A percentile compares a stretch with the other conserved stretches of the same genome.
Evolutionary conservation across 2,888 invertebrate genomes (phyloP).

Genomic region (Cataglyphis cursor): DNA sequence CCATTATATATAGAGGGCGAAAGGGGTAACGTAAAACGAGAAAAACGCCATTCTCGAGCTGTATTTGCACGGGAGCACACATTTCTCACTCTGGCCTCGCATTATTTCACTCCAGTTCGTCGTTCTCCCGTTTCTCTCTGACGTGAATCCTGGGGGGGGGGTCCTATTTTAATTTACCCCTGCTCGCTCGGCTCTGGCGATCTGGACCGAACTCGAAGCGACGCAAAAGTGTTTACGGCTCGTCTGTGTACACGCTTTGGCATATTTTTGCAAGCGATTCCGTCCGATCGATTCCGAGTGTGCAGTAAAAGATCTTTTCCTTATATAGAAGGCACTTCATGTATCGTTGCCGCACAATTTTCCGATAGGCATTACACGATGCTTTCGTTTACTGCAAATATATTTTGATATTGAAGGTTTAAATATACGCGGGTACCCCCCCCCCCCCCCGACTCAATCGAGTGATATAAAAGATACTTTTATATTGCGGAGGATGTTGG

Average conservation of each 20-base stretch:
- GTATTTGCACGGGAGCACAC: conserved; percentile 36
- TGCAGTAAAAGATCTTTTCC: conserved; percentile 12
- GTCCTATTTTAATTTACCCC: conserved; percentile 54
- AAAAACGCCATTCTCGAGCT: conserved; percentile 41
- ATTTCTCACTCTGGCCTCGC: conserved; percentile 12
- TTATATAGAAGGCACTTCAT: background rate
- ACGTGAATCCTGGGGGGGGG: conserved; percentile 34
- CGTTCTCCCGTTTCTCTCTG: conserved; percentile 20
- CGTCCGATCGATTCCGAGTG: conserved; percentile 43
- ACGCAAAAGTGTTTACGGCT: conserved; percentile 33
- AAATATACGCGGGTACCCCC: background rate
- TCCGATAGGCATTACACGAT: conserved; percentile 2
- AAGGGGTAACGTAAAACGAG: conserved; percentile 47
- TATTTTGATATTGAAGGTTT: background rate
- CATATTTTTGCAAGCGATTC: conserved; percentile 50
- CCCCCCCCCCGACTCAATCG: background rate
- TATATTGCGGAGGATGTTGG: background rate
- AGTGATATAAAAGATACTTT: background rate
- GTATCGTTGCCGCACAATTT: background rate
- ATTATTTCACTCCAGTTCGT: conserved; percentile 61
- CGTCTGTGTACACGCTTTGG: conserved; percentile 18
- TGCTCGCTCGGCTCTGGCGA: conserved; percentile 16
- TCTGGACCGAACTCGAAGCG: background rate
- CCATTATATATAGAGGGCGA: background rate
- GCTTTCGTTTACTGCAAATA: conserved; percentile 11